Conservation (phyloP, 2,113 vertebrate genomes). For the Madoqua kirkii region DNA sequence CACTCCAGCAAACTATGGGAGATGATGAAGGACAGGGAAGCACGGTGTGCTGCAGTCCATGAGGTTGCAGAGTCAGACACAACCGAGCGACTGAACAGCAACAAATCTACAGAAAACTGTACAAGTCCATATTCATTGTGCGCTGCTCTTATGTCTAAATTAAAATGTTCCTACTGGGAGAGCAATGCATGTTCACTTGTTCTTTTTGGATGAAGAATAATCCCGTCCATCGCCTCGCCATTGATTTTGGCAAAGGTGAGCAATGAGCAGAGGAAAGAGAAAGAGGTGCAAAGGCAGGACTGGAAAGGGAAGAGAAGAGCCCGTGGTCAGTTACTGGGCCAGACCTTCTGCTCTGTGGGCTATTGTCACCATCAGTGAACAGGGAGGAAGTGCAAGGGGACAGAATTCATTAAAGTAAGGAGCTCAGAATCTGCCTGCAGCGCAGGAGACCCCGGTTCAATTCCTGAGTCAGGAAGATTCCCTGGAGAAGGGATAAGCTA, state of each 20-base stretch:
- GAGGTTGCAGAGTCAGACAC: neutral
- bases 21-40: neutral
- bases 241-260: neutral
- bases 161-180: neutral
- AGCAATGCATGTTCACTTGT: neutral
- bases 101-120: neutral
- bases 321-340: accelerated
- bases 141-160: neutral
- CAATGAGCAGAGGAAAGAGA: neutral
- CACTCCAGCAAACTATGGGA: neutral
- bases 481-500: neutral
- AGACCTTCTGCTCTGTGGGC: neutral
- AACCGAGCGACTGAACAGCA: accelerated
- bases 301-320: neutral
- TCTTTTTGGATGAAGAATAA: neutral
- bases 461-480: neutral
- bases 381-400: neutral
- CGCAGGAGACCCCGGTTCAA: neutral
- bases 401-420: neutral
- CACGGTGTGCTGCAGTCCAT: neutral
- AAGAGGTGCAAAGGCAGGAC: neutral
- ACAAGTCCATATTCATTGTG: neutral
- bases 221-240: neutral
- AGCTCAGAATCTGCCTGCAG: neutral
- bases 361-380: neutral